Evolutionary conservation across 2,888 invertebrate species (phyloP).

Genomic region (Trichogramma dendrolimi): DNA sequence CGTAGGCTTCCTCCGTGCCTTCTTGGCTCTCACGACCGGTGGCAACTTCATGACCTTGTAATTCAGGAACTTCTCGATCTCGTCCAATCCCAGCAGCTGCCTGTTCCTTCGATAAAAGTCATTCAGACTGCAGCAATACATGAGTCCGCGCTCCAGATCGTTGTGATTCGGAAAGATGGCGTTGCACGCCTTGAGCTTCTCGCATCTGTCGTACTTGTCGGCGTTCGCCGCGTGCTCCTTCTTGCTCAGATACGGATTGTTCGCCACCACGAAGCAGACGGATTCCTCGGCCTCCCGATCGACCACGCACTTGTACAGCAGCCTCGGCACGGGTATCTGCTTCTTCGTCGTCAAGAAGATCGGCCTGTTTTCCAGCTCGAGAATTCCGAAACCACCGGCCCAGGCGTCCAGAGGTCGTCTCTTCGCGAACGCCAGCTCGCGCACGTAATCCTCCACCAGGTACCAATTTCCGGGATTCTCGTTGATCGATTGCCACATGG

Average conservation of each 20-base stretch:
- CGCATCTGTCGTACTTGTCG: conserved; percentile 1
- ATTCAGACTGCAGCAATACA: conserved; percentile 15
- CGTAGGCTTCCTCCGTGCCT: no score
- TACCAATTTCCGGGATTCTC: conserved; percentile 53
- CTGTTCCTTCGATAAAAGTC: conserved; percentile 9
- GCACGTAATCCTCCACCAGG: conserved; percentile 43
- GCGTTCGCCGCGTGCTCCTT: background rate
- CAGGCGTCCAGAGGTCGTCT: conserved; percentile 11
- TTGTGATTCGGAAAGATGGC: background rate
- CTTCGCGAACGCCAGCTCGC: conserved; percentile 32
- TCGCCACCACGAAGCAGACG: conserved; percentile 59
- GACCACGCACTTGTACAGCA: conserved; percentile 62
- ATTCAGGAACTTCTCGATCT: conserved; percentile 1
- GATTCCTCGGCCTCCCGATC: conserved; percentile 55
- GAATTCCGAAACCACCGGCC: conserved; percentile 8
- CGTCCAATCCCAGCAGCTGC: conserved; percentile 9
- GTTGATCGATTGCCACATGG: conserved; percentile 52
- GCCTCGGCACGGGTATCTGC: conserved; percentile 55
- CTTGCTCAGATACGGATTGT: conserved; percentile 12
- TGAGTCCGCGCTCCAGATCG: background rate
- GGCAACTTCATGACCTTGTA: background rate
- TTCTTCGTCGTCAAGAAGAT: conserved; percentile 5
- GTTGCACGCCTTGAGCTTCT: conserved; percentile 1
- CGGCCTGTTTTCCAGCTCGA: conserved; percentile 7
- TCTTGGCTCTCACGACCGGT: background rate